These are phyloP conservation scores for Pammene fasciana DNA, from an alignment of 2,888 invertebrate genomes.

Conservation along the genomic window DNA sequence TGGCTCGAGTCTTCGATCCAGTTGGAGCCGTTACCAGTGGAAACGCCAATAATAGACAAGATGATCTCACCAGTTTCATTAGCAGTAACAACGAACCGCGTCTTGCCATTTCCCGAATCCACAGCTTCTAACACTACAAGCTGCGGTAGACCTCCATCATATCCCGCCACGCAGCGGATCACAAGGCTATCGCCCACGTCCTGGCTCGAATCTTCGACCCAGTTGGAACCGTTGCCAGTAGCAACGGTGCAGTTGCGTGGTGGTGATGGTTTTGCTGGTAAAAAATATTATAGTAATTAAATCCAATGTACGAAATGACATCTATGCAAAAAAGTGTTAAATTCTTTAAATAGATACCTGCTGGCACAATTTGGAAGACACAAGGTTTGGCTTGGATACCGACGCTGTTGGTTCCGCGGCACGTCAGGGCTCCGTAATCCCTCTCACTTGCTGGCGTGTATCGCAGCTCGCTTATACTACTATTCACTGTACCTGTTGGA, in stretches of 20 bases:
- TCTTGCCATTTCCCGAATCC: slow-evolving; percentile 86
- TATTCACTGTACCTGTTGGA: slow-evolving; percentile 71
- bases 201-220: slow-evolving; percentile 72
- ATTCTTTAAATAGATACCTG: slow-evolving; percentile 79
- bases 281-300: slow-evolving; percentile 2
- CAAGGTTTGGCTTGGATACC: slow-evolving; percentile 93
- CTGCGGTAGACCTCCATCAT: slow-evolving; percentile 94
- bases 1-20: slow-evolving; percentile 74
- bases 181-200: slow-evolving; percentile 82
- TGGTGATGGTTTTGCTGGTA: slow-evolving; percentile 89
- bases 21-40: slow-evolving; percentile 83
- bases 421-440: slow-evolving; percentile 94
- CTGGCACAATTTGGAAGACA: slow-evolving; percentile 94
- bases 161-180: slow-evolving; percentile 93
- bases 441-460: slow-evolving; percentile 94
- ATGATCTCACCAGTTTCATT: slow-evolving; percentile 72
- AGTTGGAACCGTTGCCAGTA: slow-evolving; percentile 82
- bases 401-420: slow-evolving; percentile 91
- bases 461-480: slow-evolving; percentile 90
- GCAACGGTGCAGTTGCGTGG: slow-evolving; percentile 93
- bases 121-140: slow-evolving; percentile 92
- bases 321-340: no score
- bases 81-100: slow-evolving; percentile 89
- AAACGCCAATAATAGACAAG: background rate
- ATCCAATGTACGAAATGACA: no score